Evolutionary conservation across 2,888 invertebrate genomes (phyloP).

Genomic region (Sinopyrophorus schimmeli): DNA sequence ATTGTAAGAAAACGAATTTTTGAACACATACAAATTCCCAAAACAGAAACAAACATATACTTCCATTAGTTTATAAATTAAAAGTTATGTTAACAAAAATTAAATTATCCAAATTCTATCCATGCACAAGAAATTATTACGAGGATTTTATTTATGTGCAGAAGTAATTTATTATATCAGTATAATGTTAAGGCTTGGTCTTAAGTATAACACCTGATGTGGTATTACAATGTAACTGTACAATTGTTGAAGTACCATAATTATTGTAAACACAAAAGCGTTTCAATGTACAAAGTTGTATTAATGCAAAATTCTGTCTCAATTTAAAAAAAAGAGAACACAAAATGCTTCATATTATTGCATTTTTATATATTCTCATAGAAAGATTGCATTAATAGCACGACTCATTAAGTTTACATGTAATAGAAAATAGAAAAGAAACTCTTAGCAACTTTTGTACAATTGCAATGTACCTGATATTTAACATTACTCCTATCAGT

Average conservation of each 20-base stretch:
- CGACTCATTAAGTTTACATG: conserved; percentile 17
- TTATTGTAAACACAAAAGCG: conserved; percentile 14
- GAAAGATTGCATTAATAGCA: conserved; percentile 25
- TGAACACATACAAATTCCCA: too few relatives aligned
- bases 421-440: conserved; percentile 10
- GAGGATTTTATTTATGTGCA: conserved; percentile 45
- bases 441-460: conserved; percentile 40
- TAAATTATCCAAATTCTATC: too few relatives aligned
- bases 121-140: too few relatives aligned
- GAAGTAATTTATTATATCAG: conserved; percentile 56
- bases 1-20: too few relatives aligned
- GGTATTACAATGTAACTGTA: conserved; percentile 53
- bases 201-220: conserved; percentile 57
- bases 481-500: conserved; percentile 42
- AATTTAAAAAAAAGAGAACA: neutral
- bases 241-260: conserved; percentile 48
- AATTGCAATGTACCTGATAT: conserved; percentile 47
- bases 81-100: too few relatives aligned
- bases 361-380: neutral
- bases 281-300: conserved; percentile 12
- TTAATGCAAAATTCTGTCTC: conserved; percentile 16
- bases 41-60: too few relatives aligned
- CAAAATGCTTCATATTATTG: too few relatives aligned
- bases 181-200: conserved; percentile 59
- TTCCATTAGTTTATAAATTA: too few relatives aligned